phyloP scores from a whole-genome alignment of 2,113 vertebrate genomes.

The Tiliqua scincoides region DNA sequence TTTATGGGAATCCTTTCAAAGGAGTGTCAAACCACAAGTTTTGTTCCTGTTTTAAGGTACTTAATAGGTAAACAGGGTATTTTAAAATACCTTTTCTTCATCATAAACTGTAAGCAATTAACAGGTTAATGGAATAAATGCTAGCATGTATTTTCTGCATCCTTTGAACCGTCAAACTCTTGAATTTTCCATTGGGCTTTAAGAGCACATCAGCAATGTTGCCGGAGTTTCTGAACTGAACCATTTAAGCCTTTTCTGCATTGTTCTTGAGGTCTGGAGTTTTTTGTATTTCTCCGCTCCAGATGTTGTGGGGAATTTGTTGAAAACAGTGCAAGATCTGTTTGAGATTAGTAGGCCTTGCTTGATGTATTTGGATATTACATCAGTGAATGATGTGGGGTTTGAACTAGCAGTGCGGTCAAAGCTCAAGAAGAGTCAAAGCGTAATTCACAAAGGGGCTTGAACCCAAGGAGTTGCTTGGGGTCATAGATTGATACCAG shows the following conservation, averaged over 20 bases:
- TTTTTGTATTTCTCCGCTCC: not conserved
- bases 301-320: not conserved
- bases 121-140: not conserved
- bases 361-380: not conserved
- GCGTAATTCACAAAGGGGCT: not conserved
- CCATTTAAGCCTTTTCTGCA: not conserved
- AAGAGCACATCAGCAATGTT: not conserved
- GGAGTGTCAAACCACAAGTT: not conserved
- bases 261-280: not conserved
- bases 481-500: not conserved
- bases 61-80: not conserved
- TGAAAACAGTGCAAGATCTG: not conserved
- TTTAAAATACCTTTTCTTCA: not conserved
- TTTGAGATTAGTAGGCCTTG: not conserved
- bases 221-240: not conserved
- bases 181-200: constrained; percentile 17
- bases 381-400: not conserved
- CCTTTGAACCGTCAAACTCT: not conserved
- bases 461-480: not conserved
- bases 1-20: not conserved
- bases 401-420: not conserved
- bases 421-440: not conserved
- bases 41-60: not conserved
- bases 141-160: not conserved
- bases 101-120: not conserved